Conservation (phyloP, 1,140 invertebrate species). For the Asobara japonica region DNA sequence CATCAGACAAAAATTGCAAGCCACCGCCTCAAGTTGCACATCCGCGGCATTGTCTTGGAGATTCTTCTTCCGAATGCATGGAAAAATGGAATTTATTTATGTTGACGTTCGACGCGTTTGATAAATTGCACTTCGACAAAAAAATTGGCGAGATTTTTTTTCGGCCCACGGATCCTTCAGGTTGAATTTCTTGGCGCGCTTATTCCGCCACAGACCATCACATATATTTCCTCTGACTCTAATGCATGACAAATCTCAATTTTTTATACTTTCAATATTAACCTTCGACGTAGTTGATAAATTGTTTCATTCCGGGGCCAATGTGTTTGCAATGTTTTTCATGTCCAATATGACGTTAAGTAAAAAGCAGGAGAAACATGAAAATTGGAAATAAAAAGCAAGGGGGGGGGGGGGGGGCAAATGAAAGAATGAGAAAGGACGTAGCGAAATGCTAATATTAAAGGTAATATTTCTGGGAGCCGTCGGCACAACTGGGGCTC, state of each 20-base stretch:
- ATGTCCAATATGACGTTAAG: constrained; percentile 1
- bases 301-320: not conserved
- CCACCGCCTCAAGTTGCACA: not conserved
- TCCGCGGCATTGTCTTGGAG: not conserved
- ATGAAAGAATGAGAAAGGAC: constrained; percentile 24
- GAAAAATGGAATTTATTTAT: too few relatives aligned
- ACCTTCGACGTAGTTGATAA: constrained; percentile 6
- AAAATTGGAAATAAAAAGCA: constrained; percentile 13
- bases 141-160: too few relatives aligned
- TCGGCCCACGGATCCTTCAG: too few relatives aligned
- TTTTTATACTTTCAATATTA: constrained; percentile 4
- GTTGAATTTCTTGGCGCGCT: too few relatives aligned
- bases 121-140: too few relatives aligned
- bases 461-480: constrained; percentile 58
- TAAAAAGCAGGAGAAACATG: not conserved
- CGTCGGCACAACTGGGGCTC: constrained; percentile 47
- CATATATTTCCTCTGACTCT: too few relatives aligned
- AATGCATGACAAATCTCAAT: not conserved
- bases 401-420: constrained; percentile 21
- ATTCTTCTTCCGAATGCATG: too few relatives aligned
- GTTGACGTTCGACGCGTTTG: too few relatives aligned
- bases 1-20: constrained; percentile 3
- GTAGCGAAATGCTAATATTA: constrained; percentile 56
- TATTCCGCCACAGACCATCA: too few relatives aligned
- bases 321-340: not conserved